Conservation (phyloP, 2,797 vertebrate genomes). For the Aulostomus chinensis region DNA sequence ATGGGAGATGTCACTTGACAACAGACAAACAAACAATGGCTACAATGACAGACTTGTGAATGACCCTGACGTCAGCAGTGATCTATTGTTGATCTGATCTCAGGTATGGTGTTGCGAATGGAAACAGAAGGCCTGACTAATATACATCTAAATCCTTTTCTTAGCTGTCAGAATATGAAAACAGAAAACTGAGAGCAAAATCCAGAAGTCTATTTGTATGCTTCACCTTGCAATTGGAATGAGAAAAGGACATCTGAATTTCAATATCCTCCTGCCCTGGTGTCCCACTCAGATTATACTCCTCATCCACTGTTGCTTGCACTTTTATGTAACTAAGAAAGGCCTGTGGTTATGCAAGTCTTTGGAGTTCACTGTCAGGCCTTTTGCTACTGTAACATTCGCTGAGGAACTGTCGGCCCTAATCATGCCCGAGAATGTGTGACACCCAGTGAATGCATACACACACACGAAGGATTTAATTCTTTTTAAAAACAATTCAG, state of each 20-base stretch:
- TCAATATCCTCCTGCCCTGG: conserved; percentile 11
- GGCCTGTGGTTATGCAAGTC: conserved; percentile 43
- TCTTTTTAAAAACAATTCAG: conserved; percentile 2
- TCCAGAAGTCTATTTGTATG: no score
- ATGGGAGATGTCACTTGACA: no score
- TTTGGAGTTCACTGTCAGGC: conserved; percentile 18
- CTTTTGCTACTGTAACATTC: conserved; percentile 23
- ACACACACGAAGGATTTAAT: conserved; percentile 4
- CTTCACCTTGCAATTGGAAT: not conserved
- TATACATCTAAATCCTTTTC: conserved; percentile 1
- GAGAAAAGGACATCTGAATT: conserved; percentile 10
- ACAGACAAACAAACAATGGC: not conserved
- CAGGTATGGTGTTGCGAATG: conserved; percentile 57
- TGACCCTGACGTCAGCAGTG: conserved; percentile 31
- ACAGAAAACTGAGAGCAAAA: not conserved
- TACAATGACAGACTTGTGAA: not conserved
- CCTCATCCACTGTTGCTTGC: conserved; percentile 19
- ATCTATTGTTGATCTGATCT: conserved; percentile 70
- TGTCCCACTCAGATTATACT: conserved; percentile 29
- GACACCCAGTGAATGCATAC: conserved; percentile 12
- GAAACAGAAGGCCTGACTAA: conserved; percentile 7
- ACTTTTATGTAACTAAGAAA: conserved; percentile 56
- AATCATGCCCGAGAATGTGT: conserved; percentile 23
- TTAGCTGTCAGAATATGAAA: not conserved
- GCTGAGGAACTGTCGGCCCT: conserved; percentile 32